Conservation (phyloP, 2,888 invertebrate genomes). For the Spodoptera exigua region DNA sequence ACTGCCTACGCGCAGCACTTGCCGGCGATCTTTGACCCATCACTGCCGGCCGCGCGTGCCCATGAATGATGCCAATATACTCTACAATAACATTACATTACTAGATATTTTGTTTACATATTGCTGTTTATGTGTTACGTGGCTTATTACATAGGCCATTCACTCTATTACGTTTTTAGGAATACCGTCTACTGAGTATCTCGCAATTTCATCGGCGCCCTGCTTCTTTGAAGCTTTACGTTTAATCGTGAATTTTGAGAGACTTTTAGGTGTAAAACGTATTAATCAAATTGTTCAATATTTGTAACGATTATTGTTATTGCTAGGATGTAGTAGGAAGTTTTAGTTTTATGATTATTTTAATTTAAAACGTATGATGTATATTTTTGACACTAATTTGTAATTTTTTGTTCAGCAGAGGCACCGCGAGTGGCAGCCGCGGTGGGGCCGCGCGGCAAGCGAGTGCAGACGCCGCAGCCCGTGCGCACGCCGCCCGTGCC, state of each 20-base stretch:
- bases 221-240: too few species aligned
- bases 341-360: too few species aligned
- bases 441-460: constrained; percentile 83
- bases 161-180: too few species aligned
- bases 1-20: constrained; percentile 44
- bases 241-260: too few species aligned
- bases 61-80: constrained; percentile 37
- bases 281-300: too few species aligned
- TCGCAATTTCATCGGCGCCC: too few species aligned
- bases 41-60: constrained; percentile 35
- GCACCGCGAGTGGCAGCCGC: constrained; percentile 82
- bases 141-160: too few species aligned
- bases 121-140: constrained; percentile 1
- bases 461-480: constrained; percentile 81
- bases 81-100: constrained; percentile 29
- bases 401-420: constrained; percentile 67
- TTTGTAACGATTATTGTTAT: too few species aligned
- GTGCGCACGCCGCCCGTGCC: constrained; percentile 72
- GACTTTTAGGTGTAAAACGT: too few species aligned
- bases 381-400: not conserved
- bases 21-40: constrained; percentile 39
- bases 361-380: not conserved
- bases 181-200: too few species aligned
- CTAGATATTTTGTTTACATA: constrained; percentile 6
- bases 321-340: too few species aligned